A percentile compares a stretch with the other conserved stretches of the same genome.
Conservation (phyloP, 1,140 invertebrate species). For the Microplitis demolitor region DNA sequence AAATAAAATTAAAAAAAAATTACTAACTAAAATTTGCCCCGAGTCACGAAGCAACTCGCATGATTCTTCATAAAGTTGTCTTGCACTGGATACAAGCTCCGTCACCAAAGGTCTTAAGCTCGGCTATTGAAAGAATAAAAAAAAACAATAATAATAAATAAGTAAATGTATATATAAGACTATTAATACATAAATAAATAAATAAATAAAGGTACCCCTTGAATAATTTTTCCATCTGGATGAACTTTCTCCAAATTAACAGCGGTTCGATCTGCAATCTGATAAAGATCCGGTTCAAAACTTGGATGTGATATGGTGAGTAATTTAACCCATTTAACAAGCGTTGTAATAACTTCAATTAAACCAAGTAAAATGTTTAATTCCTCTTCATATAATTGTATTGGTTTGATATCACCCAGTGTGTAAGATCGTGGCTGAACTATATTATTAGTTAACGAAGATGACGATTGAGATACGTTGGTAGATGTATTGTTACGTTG, state of each 20-base stretch:
- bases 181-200: conserved; percentile 11
- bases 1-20: conserved; percentile 18
- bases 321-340: conserved; percentile 84
- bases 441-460: conserved; percentile 46
- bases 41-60: conserved; percentile 73
- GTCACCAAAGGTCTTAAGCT: conserved; percentile 65
- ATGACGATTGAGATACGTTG: conserved; percentile 49
- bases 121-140: conserved; percentile 56
- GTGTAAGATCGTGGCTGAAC: conserved; percentile 43
- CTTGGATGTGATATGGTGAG: conserved; percentile 70
- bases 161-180: too few species aligned
- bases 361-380: conserved; percentile 75
- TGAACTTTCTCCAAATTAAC: conserved; percentile 80
- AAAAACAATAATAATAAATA: not conserved
- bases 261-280: conserved; percentile 74
- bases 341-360: conserved; percentile 78
- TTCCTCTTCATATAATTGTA: conserved; percentile 70
- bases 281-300: conserved; percentile 72
- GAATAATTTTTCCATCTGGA: conserved; percentile 77
- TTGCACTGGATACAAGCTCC: conserved; percentile 68
- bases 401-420: conserved; percentile 41
- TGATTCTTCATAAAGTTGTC: conserved; percentile 76
- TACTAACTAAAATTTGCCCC: conserved; percentile 66
- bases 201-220: conserved; percentile 65
- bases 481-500: conserved; percentile 69